Percentiles rank a stretch among this genome's conserved stretches.
Conservation (phyloP, 2,113 vertebrate genomes). For the Empidonax traillii region DNA sequence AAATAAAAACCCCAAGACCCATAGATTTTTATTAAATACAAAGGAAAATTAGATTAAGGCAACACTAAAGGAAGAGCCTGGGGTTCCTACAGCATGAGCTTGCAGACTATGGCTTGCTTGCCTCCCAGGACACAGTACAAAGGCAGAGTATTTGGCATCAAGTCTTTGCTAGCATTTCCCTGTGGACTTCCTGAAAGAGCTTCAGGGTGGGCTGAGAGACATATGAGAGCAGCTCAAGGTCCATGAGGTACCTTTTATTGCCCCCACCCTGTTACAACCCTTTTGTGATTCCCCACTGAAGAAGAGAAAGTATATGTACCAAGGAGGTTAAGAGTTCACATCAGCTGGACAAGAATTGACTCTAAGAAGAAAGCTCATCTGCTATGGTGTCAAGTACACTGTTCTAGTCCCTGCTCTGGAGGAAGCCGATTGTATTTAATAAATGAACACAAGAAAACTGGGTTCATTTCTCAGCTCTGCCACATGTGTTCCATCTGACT, state of each 20-base stretch:
- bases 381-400: not conserved
- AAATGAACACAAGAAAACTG: not conserved
- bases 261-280: not conserved
- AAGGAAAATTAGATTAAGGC: conserved; percentile 53
- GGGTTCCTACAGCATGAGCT: not conserved
- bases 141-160: not conserved
- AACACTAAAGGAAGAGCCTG: conserved; percentile 1
- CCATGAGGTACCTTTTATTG: not conserved
- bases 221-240: not conserved
- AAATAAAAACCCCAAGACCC: conserved; percentile 53
- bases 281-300: not conserved
- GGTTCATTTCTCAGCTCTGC: not conserved
- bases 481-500: rapidly evolving
- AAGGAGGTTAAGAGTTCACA: not conserved
- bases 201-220: not conserved
- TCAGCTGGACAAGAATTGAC: not conserved
- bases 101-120: not conserved
- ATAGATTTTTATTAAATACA: conserved; percentile 62
- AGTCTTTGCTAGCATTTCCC: not conserved
- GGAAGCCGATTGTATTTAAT: not conserved
- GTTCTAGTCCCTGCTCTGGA: not conserved
- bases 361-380: not conserved
- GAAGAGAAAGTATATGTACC: not conserved
- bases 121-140: conserved; percentile 7
- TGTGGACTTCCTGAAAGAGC: not conserved